Base-by-base conservation (phyloP, 1,140 invertebrate species). In the Lepidostoma basale region DNA sequence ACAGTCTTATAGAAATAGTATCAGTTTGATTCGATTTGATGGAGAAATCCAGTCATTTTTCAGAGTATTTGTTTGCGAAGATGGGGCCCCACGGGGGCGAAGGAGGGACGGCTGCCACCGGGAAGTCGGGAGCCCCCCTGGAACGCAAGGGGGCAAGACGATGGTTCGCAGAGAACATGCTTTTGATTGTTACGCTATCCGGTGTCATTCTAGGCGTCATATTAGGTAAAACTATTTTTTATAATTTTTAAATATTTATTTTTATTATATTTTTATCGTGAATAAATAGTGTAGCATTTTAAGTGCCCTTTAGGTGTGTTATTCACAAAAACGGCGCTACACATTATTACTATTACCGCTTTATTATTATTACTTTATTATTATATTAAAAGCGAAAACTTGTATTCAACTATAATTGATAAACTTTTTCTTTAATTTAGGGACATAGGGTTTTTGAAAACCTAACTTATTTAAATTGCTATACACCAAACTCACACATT, bases 21-120 rank as follows among this genome's bases (percentile, higher is more conserved):
- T n/a, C n/a, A n/a, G n/a, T n/a, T n/a, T n/a, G n/a, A n/a, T n/a
- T n/a, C 30, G 6, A 16, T 23, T 33, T 45, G 71, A 79, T 81
- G 79, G 79, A 80, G 75, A 85, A 84, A 78, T 77, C 83, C 78
- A 83, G 80, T 78, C 83, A 83, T 75, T 88, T 88, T 85, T 88
- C 89, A 88, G 89, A 89, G 78, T 90, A 90, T 79, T 82, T 90
- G 76, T 90, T 90, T 79, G 87, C 88, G 77, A 90, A 90, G 85
- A 90, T 91, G 86, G 85, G 85, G 74, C 83, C 84, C 75, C 81
- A 84, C 74, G 83, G 83, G 65, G 74, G 74, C 69, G 75, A 75
- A 26, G 76, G 73, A 67, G 80, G 82, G 75, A 86, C 83, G 74
- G 83, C 85, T 77, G 85, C 83, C 70, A 84, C 82, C 26, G 84